Percentiles rank a stretch among this genome's conserved stretches.
These are phyloP conservation scores for Pelusios castaneus DNA, from an alignment of 2,113 vertebrate genomes.

Conservation along the genomic window DNA sequence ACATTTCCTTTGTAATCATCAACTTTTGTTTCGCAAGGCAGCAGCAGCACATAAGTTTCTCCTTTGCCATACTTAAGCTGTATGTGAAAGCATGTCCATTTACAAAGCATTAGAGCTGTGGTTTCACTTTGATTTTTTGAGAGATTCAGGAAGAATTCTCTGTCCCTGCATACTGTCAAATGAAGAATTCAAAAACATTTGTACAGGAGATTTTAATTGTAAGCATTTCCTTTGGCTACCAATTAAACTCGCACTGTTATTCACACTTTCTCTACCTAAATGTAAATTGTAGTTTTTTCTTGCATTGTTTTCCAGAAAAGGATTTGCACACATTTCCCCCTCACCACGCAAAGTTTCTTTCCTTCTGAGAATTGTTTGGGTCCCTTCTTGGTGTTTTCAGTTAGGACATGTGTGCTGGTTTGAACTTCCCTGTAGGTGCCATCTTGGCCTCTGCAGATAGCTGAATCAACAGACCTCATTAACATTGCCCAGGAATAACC, in stretches of 20 bases:
- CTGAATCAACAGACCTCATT: too few species aligned
- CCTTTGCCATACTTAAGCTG: background rate
- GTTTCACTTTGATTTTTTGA: background rate
- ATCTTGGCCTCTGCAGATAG: too few species aligned
- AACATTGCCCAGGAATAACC: too few species aligned
- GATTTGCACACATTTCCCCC: background rate
- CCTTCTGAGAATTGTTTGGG: conserved; percentile 19
- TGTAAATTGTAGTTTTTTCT: conserved; percentile 8
- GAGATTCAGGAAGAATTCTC: background rate
- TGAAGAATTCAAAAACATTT: conserved; percentile 5
- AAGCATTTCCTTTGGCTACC: conserved; percentile 16
- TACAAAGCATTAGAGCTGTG: fast-evolving
- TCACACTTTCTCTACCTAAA: background rate
- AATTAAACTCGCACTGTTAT: background rate
- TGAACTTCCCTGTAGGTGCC: too few species aligned
- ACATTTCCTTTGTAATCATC: fast-evolving
- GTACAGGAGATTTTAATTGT: background rate
- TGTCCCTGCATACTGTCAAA: background rate
- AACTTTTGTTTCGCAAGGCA: fast-evolving
- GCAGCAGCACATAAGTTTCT: fast-evolving
- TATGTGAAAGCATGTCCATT: background rate
- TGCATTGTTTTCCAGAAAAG: background rate
- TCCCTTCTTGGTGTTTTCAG: background rate
- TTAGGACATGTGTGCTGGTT: too few species aligned
- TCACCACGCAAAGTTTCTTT: background rate